phyloP scores from a whole-genome alignment of 2,797 vertebrate genomes.

The Takifugu rubripes region DNA sequence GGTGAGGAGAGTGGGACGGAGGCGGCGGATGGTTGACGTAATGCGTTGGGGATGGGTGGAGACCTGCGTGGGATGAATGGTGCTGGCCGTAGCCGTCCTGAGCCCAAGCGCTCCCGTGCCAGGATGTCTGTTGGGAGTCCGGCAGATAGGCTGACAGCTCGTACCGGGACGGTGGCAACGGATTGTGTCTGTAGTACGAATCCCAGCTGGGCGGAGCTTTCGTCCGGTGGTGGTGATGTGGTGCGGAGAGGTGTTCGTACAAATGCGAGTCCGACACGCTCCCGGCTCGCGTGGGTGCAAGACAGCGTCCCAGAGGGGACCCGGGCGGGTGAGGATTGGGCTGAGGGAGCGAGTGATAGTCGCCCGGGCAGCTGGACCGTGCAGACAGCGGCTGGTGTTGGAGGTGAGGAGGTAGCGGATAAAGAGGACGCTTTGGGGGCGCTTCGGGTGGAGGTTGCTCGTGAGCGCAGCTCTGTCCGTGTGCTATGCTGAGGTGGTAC shows the following conservation, averaged over 20 bases:
- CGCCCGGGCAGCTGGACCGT: slow-evolving; percentile 87
- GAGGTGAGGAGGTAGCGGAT: slow-evolving; percentile 82
- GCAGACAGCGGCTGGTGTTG: slow-evolving; percentile 79
- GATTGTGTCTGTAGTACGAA: slow-evolving; percentile 81
- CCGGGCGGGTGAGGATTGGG: slow-evolving; percentile 68
- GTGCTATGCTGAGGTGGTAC: slow-evolving; percentile 80
- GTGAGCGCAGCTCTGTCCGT: slow-evolving; percentile 80
- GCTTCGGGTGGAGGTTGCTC: slow-evolving; percentile 84
- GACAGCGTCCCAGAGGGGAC: slow-evolving; percentile 80
- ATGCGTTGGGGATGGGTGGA: slow-evolving; percentile 53
- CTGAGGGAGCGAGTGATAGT: slow-evolving; percentile 80
- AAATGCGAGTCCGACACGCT: slow-evolving; percentile 87
- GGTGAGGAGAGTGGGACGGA: slow-evolving; percentile 43
- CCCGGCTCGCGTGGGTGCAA: slow-evolving; percentile 83
- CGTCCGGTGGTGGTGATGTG: slow-evolving; percentile 76
- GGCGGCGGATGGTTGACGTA: slow-evolving; percentile 54
- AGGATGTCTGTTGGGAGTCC: slow-evolving; percentile 83
- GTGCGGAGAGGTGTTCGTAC: slow-evolving; percentile 81
- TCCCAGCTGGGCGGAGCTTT: slow-evolving; percentile 85
- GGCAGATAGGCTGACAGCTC: slow-evolving; percentile 86
- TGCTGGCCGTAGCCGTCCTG: slow-evolving; percentile 56
- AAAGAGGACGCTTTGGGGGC: slow-evolving; percentile 81
- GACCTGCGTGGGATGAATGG: slow-evolving; percentile 61
- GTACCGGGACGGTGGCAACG: slow-evolving; percentile 78
- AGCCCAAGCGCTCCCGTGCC: slow-evolving; percentile 78